phyloP scores from a whole-genome alignment of 2,113 vertebrate genomes.

The Tragelaphus imberbis region DNA sequence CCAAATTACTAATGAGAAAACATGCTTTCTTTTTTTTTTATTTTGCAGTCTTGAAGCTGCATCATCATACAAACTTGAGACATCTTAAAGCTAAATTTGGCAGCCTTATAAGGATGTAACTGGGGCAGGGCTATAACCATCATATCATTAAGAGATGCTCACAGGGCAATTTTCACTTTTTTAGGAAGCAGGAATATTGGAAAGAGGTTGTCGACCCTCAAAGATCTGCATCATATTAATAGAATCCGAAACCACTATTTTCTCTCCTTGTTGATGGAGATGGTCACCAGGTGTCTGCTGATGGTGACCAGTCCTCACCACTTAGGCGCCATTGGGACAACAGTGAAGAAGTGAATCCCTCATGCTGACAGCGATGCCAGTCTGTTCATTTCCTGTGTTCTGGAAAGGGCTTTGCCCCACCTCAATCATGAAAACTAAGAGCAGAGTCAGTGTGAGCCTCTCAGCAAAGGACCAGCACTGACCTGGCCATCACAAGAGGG shows the following conservation, averaged over 20 bases:
- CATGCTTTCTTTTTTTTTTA: no score
- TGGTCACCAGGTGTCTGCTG: neutral
- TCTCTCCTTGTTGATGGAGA: no score
- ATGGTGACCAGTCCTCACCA: neutral
- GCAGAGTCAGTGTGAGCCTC: neutral
- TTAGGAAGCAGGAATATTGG: neutral
- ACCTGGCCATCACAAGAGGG: neutral
- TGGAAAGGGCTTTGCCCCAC: neutral
- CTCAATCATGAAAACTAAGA: fast-evolving
- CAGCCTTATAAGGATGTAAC: neutral
- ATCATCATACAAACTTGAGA: neutral
- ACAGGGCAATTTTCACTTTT: neutral
- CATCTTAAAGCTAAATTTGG: neutral
- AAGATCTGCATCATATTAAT: fast-evolving
- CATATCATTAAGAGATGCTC: neutral
- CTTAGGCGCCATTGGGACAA: fast-evolving
- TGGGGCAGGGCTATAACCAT: neutral
- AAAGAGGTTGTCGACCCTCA: neutral
- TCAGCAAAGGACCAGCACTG: neutral
- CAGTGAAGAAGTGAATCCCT: neutral
- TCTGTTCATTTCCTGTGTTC: neutral
- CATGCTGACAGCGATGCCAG: fast-evolving
- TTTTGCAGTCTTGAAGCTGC: neutral
- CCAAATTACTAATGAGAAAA: neutral
- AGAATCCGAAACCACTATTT: fast-evolving